Conservation (phyloP, 2,113 vertebrate genomes). For the Pterocles orientalis region DNA sequence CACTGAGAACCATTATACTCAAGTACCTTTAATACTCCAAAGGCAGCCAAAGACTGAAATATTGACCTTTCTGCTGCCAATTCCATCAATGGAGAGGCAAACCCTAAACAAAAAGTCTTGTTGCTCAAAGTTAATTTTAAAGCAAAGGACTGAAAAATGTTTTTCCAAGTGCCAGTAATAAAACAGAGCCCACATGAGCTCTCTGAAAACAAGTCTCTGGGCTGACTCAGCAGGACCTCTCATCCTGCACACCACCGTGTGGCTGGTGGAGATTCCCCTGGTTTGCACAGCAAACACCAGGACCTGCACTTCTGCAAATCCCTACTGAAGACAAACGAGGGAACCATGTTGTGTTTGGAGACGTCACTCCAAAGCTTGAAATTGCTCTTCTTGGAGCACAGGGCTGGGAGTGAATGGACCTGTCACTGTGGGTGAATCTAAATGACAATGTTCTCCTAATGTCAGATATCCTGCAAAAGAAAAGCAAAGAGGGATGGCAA, state of each 20-base stretch:
- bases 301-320: neutral
- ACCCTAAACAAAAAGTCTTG: neutral
- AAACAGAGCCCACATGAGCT: neutral
- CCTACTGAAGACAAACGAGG: neutral
- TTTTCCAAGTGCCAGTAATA: neutral
- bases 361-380: neutral
- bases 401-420: neutral
- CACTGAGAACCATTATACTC: neutral
- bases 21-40: neutral
- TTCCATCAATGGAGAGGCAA: neutral
- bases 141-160: neutral
- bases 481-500: neutral
- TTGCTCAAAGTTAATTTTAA: neutral
- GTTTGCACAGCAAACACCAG: neutral
- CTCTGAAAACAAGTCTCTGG: neutral
- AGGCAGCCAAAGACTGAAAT: neutral
- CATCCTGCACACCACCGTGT: neutral
- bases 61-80: neutral
- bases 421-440: neutral
- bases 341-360: neutral
- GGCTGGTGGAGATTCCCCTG: neutral
- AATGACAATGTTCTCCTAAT: neutral
- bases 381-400: neutral
- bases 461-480: neutral
- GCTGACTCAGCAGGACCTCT: neutral